A percentile compares a stretch with the other conserved stretches of the same genome.
Conservation (phyloP, 2,113 vertebrate species). For the Lophura nycthemera region DNA sequence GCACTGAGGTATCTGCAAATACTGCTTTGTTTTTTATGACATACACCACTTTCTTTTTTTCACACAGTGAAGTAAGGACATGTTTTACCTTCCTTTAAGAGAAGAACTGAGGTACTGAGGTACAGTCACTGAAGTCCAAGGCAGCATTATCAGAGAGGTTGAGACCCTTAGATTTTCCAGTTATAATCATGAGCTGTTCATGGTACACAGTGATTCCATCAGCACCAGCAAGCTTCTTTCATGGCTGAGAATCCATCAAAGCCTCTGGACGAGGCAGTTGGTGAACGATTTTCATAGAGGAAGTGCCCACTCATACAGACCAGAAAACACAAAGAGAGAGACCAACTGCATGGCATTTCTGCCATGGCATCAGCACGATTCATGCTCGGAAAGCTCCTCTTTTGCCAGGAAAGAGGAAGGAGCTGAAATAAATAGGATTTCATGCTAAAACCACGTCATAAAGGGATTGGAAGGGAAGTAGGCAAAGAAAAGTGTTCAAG, state of each 20-base stretch:
- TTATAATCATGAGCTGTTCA: background rate
- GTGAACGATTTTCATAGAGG: fast-evolving
- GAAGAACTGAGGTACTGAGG: background rate
- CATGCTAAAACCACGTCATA: background rate
- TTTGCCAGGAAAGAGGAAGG: background rate
- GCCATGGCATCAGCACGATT: background rate
- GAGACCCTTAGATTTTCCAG: background rate
- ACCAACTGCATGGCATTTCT: background rate
- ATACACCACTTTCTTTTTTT: background rate
- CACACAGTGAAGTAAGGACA: background rate
- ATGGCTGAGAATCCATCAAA: background rate
- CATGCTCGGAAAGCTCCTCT: background rate
- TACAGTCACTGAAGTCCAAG: background rate
- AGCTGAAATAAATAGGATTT: background rate
- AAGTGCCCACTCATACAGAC: fast-evolving
- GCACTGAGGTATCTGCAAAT: background rate
- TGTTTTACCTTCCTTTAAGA: background rate
- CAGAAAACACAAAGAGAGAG: background rate
- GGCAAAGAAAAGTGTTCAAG: background rate
- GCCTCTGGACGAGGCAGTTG: background rate
- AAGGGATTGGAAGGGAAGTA: background rate
- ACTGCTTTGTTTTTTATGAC: background rate
- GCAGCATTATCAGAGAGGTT: background rate
- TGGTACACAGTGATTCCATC: background rate
- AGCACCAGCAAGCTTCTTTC: background rate